Base-by-base conservation (phyloP, 2,113 vertebrate species). In the Tamias sibiricus region DNA sequence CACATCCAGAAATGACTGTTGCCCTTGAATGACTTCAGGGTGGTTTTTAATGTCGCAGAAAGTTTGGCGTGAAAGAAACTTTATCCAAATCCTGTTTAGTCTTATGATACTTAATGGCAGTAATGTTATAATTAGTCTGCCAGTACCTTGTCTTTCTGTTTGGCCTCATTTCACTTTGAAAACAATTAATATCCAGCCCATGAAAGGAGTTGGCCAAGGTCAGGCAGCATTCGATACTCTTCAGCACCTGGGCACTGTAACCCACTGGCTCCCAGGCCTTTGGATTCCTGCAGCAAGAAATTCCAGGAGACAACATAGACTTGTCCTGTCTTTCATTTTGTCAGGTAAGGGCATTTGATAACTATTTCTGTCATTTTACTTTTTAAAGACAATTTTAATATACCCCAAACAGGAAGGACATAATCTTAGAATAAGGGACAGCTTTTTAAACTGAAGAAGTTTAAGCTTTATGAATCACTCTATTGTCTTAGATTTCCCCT, bases 91-190 rank as follows among this genome's bases (percentile, higher is more conserved):
- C 86, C 87, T 95, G 92, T 35, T 87, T 75, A 12, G 80, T 97
- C 80, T 93, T 3, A 4, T 52, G 85, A 30, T 44, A 62, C 49
- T 91, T 89, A 54, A 1, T 71, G 84, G 3, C 24, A 37, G 17
- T 37, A 8, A 13, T 79, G 47, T 85, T 90, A 0, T 91, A 86
- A 93, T 96, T 94, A 84, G 84, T 4, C 26, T 47, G 30, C 54
- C 52, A 71, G 12, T 13, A 64, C 91, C 75, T 94, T 72, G 52
- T 68, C 85, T 87, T 92, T 96, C 87, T 93, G 66, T 62, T 72
- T 68, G 91, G 91, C 71, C 59, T 96, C 44, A 30, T 90, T 95
- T 97, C 87, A 12, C 68, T 95, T 91, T 86, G 84, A 96, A 96
- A 95, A 22, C 52, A 64, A 91, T 92, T 82, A 82, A 2, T 83